Conservation (phyloP, 2,888 invertebrate species). For the Thysanoteuthis rhombus region DNA sequence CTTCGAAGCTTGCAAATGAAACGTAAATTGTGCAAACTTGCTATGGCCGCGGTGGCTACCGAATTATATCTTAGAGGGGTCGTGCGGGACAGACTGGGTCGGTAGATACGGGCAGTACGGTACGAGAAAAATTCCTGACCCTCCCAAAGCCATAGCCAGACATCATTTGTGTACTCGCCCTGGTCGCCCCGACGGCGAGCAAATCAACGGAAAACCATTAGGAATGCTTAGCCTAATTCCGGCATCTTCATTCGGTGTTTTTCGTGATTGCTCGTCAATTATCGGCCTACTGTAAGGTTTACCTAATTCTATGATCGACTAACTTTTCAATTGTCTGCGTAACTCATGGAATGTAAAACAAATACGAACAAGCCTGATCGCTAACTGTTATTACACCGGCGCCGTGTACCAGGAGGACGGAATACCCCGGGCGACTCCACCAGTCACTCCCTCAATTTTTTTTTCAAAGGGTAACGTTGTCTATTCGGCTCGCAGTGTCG, state of each 20-base stretch:
- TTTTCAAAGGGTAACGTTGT: not conserved
- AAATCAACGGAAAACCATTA: not conserved
- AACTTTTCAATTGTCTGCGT: not conserved
- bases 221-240: not conserved
- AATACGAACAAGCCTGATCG: not conserved
- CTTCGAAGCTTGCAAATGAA: not conserved
- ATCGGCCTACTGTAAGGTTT: not conserved
- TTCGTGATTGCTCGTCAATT: constrained; percentile 12
- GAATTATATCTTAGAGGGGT: not conserved
- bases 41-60: not conserved
- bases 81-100: not conserved
- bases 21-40: not conserved
- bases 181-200: not conserved
- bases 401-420: not conserved
- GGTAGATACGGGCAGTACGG: not conserved
- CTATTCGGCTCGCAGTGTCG: not conserved
- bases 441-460: not conserved
- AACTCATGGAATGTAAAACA: not conserved
- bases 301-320: not conserved
- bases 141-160: not conserved
- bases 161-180: not conserved
- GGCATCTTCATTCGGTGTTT: not conserved
- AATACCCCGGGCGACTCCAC: not conserved
- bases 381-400: not conserved
- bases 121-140: not conserved